A percentile compares a stretch with the other conserved stretches of the same genome.
Evolutionary conservation across 2,113 vertebrate genomes (phyloP).

Genomic region (Limanda limanda): DNA sequence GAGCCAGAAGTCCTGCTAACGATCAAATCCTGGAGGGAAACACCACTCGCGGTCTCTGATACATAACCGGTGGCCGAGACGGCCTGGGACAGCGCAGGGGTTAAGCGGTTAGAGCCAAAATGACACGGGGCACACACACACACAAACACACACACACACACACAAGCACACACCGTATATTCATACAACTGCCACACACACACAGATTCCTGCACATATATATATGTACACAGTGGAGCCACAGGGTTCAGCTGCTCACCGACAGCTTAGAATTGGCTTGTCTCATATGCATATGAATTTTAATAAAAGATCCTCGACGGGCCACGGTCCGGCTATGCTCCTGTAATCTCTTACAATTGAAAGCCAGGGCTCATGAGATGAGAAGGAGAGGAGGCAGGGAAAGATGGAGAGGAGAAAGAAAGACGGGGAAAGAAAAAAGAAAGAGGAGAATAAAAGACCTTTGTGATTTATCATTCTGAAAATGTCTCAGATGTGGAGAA

Average conservation of each 20-base stretch:
- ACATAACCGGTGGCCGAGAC: conserved; percentile 61
- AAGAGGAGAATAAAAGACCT: conserved; percentile 75
- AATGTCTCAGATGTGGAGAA: conserved; percentile 84
- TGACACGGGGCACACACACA: conserved; percentile 7
- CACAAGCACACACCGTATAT: conserved; percentile 13
- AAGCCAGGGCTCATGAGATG: conserved; percentile 81
- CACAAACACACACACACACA: conserved; percentile 17
- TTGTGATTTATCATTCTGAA: conserved; percentile 86
- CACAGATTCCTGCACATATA: conserved; percentile 19
- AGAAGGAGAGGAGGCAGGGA: conserved; percentile 53
- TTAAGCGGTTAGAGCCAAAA: conserved; percentile 54
- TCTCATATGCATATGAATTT: conserved; percentile 86
- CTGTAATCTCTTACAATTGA: conserved; percentile 84
- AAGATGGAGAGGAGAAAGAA: conserved; percentile 36
- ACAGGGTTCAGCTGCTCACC: conserved; percentile 69
- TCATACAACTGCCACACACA: conserved; percentile 24
- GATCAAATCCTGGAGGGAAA: conserved; percentile 60
- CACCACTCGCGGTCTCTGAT: conserved; percentile 48
- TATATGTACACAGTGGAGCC: conserved; percentile 36
- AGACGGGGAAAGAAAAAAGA: conserved; percentile 43
- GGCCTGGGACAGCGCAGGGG: conserved; percentile 48
- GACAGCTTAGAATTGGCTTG: conserved; percentile 76
- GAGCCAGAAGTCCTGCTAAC: conserved; percentile 66
- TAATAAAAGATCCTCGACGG: conserved; percentile 82
- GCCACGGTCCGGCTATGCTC: conserved; percentile 78